These are phyloP conservation scores for Drosophila macrothrix DNA, from an alignment of 2,888 invertebrate genomes.

Conservation along the genomic window DNA sequence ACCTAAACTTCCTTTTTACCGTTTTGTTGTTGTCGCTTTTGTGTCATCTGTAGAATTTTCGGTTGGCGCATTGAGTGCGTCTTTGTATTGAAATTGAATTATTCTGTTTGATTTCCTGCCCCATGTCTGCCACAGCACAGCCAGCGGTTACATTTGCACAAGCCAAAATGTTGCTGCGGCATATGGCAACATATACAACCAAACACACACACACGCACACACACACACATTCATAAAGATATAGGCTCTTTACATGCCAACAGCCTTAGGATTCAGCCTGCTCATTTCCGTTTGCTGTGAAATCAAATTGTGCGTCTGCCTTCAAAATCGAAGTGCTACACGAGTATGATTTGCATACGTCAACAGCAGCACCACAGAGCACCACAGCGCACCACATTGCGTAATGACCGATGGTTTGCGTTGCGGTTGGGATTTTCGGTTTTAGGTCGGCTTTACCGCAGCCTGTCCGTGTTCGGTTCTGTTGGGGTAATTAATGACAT, in stretches of 20 bases:
- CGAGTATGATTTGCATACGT: constrained; percentile 47
- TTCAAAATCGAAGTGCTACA: constrained; percentile 63
- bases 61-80: constrained; percentile 44
- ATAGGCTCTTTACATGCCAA: constrained; percentile 45
- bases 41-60: constrained; percentile 42
- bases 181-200: constrained; percentile 53
- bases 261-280: constrained; percentile 51
- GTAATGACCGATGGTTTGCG: constrained; percentile 43
- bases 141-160: constrained; percentile 56
- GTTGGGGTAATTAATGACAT: constrained; percentile 70
- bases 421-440: constrained; percentile 58
- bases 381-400: constrained; percentile 14
- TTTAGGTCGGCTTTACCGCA: constrained; percentile 59
- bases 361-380: constrained; percentile 9
- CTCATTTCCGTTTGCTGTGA: constrained; percentile 68
- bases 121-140: constrained; percentile 46
- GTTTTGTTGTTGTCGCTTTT: constrained; percentile 22
- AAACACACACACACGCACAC: not conserved
- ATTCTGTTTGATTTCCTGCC: constrained; percentile 81
- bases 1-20: constrained; percentile 74
- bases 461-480: not conserved
- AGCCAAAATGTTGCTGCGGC: constrained; percentile 66
- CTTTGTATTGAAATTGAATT: constrained; percentile 81
- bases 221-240: constrained; percentile 2
- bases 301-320: constrained; percentile 45